Conservation (phyloP, 2,888 invertebrate genomes). For the Brassicogethes aeneus region DNA sequence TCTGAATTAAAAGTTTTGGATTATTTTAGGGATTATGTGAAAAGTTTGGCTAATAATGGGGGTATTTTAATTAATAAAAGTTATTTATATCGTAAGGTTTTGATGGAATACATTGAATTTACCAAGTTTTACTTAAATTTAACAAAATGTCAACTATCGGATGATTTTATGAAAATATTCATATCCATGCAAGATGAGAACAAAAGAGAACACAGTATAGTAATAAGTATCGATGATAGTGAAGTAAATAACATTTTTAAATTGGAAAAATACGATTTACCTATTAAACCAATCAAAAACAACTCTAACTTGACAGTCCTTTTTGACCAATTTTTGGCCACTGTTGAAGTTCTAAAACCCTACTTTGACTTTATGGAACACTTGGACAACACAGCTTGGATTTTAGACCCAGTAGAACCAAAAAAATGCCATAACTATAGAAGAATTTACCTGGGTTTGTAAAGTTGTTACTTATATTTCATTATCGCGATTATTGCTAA, state of each 20-base stretch:
- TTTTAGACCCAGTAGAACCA: conserved; percentile 39
- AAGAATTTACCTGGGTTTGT: conserved; percentile 34
- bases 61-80: no score
- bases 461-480: conserved; percentile 1
- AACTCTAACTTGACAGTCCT: conserved; percentile 25
- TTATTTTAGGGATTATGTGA: no score
- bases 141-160: conserved; percentile 18
- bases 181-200: conserved; percentile 20
- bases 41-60: no score
- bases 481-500: no score
- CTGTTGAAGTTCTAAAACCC: conserved; percentile 30
- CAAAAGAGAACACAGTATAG: conserved; percentile 21
- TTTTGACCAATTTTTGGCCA: conserved; percentile 27
- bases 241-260: conserved; percentile 22
- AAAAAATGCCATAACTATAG: conserved; percentile 33
- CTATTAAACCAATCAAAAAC: conserved; percentile 16
- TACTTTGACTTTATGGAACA: conserved; percentile 39
- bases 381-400: conserved; percentile 35
- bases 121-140: conserved; percentile 26
- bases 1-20: background rate
- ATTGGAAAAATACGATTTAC: conserved; percentile 27
- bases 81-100: conserved; percentile 19
- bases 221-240: conserved; percentile 22
- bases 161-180: conserved; percentile 18
- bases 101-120: conserved; percentile 28